A percentile compares a stretch with the other conserved stretches of the same genome.
These are phyloP conservation scores for Cynaeus angustus DNA, from an alignment of 2,888 invertebrate species.

Conservation along the genomic window DNA sequence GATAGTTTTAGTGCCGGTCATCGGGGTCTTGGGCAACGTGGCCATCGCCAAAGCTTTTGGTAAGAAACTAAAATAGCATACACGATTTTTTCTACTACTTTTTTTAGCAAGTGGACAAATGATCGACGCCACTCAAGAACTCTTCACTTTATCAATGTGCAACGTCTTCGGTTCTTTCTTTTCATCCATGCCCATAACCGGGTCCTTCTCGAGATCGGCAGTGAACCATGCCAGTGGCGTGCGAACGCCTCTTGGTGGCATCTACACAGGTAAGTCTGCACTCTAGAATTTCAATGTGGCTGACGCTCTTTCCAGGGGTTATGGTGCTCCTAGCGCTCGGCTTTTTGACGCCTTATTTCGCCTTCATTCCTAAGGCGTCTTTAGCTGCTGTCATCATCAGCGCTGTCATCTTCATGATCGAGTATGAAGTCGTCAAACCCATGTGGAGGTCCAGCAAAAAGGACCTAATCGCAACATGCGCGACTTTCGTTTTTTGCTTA, in stretches of 20 bases:
- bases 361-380: conserved; percentile 91
- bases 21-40: conserved; percentile 93
- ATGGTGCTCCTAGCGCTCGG: conserved; percentile 89
- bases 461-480: conserved; percentile 86
- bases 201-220: conserved; percentile 91
- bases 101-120: conserved; percentile 82
- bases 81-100: background rate
- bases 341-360: conserved; percentile 91
- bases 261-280: conserved; percentile 77
- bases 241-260: conserved; percentile 89
- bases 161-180: conserved; percentile 92
- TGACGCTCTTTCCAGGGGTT: conserved; percentile 73
- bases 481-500: conserved; percentile 89
- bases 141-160: conserved; percentile 88
- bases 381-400: conserved; percentile 95
- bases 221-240: conserved; percentile 97
- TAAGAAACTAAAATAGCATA: too few relatives aligned
- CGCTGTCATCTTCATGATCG: conserved; percentile 96
- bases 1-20: conserved; percentile 89
- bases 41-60: conserved; percentile 97
- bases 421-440: conserved; percentile 89
- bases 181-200: conserved; percentile 92
- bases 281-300: conserved; percentile 54
- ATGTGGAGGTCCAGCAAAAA: conserved; percentile 89
- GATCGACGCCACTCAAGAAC: conserved; percentile 92